Evolutionary conservation across 2,888 invertebrate genomes (phyloP).

Genomic region (Polyploca ridens): DNA sequence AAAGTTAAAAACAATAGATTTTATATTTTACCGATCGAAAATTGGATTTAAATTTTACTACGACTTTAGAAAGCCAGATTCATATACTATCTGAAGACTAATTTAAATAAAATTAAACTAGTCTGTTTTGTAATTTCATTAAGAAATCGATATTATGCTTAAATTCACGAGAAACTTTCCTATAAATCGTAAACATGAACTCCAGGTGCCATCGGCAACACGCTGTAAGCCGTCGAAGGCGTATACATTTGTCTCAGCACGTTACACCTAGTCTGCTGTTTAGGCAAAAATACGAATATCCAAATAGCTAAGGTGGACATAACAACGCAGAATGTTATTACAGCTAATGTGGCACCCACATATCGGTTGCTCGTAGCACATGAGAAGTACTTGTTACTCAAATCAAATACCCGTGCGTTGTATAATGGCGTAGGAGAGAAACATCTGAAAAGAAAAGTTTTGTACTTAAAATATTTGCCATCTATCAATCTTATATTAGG

Average conservation of each 20-base stretch:
- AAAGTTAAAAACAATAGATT: no score
- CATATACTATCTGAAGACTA: no score
- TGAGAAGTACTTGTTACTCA: constrained; percentile 69
- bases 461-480: not conserved
- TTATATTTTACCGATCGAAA: no score
- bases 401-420: constrained; percentile 73
- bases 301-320: constrained; percentile 60
- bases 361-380: constrained; percentile 53
- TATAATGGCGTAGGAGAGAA: constrained; percentile 63
- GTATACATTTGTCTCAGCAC: constrained; percentile 46
- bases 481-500: no score
- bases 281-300: constrained; percentile 65
- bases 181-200: constrained; percentile 10
- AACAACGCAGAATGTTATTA: constrained; percentile 49
- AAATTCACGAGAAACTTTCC: not conserved
- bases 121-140: no score
- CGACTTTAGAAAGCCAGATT: no score
- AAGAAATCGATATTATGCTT: no score
- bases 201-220: constrained; percentile 50
- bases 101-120: no score
- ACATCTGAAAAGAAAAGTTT: constrained; percentile 69
- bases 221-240: constrained; percentile 53
- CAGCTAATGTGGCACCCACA: constrained; percentile 49
- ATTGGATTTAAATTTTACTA: no score
- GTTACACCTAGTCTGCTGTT: constrained; percentile 43